Evolutionary conservation across 2,888 invertebrate genomes (phyloP).

Genomic region (Rhorus exstirpatorius): DNA sequence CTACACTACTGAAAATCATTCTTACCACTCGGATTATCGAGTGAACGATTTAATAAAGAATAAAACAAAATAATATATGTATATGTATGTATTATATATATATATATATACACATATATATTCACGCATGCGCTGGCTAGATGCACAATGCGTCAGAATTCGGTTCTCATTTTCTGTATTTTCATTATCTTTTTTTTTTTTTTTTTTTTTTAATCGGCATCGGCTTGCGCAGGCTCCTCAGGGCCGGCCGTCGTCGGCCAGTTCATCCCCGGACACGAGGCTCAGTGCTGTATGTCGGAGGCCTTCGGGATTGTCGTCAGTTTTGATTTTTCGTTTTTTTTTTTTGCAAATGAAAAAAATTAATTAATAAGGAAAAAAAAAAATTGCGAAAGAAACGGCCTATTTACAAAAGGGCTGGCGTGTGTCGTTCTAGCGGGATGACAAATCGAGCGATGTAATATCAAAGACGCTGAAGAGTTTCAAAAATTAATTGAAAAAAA

Average conservation of each 20-base stretch:
- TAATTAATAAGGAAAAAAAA: too few relatives aligned
- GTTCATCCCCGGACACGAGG: constrained; percentile 87
- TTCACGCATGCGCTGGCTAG: constrained; percentile 85
- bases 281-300: constrained; percentile 86
- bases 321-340: too few relatives aligned
- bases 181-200: constrained; percentile 56
- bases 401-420: constrained; percentile 75
- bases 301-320: constrained; percentile 78
- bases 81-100: constrained; percentile 14
- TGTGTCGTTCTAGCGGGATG: constrained; percentile 72
- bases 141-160: constrained; percentile 87
- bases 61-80: constrained; percentile 50
- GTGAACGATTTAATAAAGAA: constrained; percentile 33
- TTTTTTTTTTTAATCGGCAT: constrained; percentile 69
- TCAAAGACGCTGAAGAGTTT: not conserved
- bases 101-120: constrained; percentile 63
- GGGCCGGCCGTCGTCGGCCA: constrained; percentile 85
- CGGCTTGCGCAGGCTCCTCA: constrained; percentile 83
- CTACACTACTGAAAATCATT: constrained; percentile 59
- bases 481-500: not conserved
- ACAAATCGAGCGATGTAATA: constrained; percentile 35
- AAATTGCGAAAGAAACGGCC: constrained; percentile 72
- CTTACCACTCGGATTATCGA: constrained; percentile 31
- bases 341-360: too few relatives aligned
- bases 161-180: constrained; percentile 79